A percentile compares a stretch with the other conserved stretches of the same genome.
These are phyloP conservation scores for Lycodopsis pacificus DNA, from an alignment of 2,797 vertebrate genomes.

Conservation along the genomic window DNA sequence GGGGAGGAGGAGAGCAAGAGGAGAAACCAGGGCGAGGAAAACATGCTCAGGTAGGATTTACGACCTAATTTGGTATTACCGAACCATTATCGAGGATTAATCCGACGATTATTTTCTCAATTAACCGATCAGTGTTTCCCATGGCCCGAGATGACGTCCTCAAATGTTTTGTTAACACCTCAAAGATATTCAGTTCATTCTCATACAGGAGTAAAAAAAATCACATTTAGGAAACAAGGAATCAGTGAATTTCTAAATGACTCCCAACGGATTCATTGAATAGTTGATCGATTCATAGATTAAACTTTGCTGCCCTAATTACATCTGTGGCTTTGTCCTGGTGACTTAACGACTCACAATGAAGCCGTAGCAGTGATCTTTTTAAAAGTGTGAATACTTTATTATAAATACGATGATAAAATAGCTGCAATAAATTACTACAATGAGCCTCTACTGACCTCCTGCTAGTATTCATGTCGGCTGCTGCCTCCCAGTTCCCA, in stretches of 20 bases:
- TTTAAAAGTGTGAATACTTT: not conserved
- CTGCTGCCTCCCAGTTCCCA: not conserved
- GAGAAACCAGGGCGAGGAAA: slow-evolving; percentile 81
- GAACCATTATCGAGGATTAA: no score
- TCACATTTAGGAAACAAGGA: no score
- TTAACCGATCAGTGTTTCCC: no score
- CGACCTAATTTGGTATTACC: rapidly evolving
- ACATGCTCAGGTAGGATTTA: slow-evolving; percentile 81
- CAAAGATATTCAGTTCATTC: no score
- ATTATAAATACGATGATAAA: not conserved
- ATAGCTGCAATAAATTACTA: not conserved
- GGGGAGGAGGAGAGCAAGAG: slow-evolving; percentile 81
- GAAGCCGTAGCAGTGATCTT: not conserved
- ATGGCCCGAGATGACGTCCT: no score
- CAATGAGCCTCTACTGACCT: not conserved
- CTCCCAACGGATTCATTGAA: no score
- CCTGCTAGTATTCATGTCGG: not conserved
- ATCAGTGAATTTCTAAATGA: no score
- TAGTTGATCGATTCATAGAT: not conserved
- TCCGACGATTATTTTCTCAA: no score
- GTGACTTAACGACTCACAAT: not conserved
- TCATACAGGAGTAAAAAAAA: no score
- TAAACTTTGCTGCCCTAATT: not conserved
- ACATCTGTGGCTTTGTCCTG: not conserved
- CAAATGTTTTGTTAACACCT: no score